Evolutionary conservation across 1,140 invertebrate genomes (phyloP), one percentile per base, ranked within the genome.

Genomic region (Gryon sp.): DNA sequence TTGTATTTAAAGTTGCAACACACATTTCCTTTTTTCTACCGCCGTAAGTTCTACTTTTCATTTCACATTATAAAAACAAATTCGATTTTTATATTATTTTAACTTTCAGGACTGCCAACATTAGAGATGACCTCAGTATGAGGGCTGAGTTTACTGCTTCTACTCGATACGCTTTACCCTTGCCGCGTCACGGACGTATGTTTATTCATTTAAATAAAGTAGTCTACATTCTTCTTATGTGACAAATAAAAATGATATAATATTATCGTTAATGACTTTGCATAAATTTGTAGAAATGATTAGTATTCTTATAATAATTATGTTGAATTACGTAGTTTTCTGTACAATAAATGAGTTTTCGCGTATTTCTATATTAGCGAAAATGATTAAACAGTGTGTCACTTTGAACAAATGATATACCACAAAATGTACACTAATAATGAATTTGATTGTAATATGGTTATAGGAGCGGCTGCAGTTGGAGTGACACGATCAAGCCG

Each of bases 401-500:
- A 8, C 38, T 41, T 24, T 14, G 28, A 32, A 63, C 18, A 65
- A n/a, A 20, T 19, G 20, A n/a, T 0, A 24, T 11, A 24, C 22
- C 22, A 12, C 19, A 30, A 15, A 5, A 12, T 40, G n/a, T n/a
- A n/a, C n/a, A n/a, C n/a, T n/a, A n/a, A n/a, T n/a, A n/a, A n/a
- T n/a, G n/a, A n/a, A n/a, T n/a, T n/a, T n/a, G 4, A 14, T 40
- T 38, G n/a, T n/a, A n/a, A 48, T 73, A 16, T 78, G 28, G 48
- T 82, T 84, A 68, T 50, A 88, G 88, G 86, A 50, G 65, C 78
- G 62, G 77, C 77, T 53, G 78, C 80, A 24, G 73, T 82, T 20
- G 87, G 83, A 78, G 83, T 78, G 60, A 70, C 80, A 38, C 83
- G 85, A 80, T 80, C 85, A 46, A 84, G 79, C 70, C 86, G 89